Evolutionary conservation across 1,140 invertebrate genomes (phyloP), one percentile per base, ranked within the genome.

Genomic region (Neodiprion virginianus): DNA sequence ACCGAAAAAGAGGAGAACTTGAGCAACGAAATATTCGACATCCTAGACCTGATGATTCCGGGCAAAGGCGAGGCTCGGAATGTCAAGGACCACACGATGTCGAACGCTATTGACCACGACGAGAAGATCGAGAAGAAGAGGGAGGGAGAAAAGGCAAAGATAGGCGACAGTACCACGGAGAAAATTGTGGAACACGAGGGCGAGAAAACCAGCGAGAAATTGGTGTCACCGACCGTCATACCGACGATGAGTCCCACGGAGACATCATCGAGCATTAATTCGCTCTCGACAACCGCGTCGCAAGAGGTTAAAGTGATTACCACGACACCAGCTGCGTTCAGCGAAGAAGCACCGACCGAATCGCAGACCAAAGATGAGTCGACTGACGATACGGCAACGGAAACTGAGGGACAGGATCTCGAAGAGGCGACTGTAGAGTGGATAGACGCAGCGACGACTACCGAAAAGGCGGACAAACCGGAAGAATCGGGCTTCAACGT

Each of bases 11-110:
- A 87, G 17, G 80, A 83, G n/a, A 79, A 84, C 14, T 17, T 89
- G 12, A 89, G 81, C 49, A 89, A 89, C 72, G 87, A 88, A 73
- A 88, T 88, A 72, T 74, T 88, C 0, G 82, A 88, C 47, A 88
- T 88, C 4, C 87, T 88, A 28, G 87, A 88, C 67, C 85, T 84
- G 0, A 84, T 83, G 0, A 61, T 88, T 48, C 86, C 87, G 0
- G 78, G 71, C 1, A 75, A 76, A 10, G 73, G 53, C 0, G 49
- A 73, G 61, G 17, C 77, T 11, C 53, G 74, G 3, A 71, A 69
- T 1, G 61, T 77, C 14, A 67, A 28, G 23, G 76, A 72, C 21
- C 71, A 71, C 11, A 70, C 73, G 67, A 71, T 77, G 14, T 70
- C 74, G 72, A 74, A 70, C 17, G 21, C 74, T 40, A 68, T 69